Evolutionary conservation across 2,113 vertebrate species (phyloP).

Genomic region (Aptenodytes forsteri): DNA sequence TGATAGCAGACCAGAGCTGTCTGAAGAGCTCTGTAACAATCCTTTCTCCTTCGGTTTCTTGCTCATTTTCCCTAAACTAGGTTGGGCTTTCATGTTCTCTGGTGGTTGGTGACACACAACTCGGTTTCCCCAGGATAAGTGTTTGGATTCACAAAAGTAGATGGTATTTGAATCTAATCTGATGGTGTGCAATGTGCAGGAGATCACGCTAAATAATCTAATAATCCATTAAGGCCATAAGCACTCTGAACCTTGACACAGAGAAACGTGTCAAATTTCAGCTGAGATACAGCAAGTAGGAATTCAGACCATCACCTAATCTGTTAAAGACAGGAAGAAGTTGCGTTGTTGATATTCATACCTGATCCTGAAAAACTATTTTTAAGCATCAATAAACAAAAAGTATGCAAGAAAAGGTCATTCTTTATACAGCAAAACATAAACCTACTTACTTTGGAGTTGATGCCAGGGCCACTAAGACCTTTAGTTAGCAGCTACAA

Average conservation of each 20-base stretch:
- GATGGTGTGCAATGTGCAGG: not conserved
- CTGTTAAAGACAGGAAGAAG: not conserved
- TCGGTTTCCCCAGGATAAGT: not conserved
- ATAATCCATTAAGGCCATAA: not conserved
- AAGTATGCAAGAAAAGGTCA: not conserved
- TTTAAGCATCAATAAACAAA: not conserved
- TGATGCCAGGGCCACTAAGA: not conserved
- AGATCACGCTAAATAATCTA: not conserved
- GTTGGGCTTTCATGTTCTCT: not conserved
- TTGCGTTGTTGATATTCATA: not conserved
- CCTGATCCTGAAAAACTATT: not conserved
- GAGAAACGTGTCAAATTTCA: not conserved
- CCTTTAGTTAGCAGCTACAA: not conserved
- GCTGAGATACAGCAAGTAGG: not conserved
- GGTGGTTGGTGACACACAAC: not conserved
- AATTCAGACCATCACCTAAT: not conserved
- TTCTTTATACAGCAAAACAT: not conserved
- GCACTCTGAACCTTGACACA: not conserved
- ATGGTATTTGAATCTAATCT: not conserved
- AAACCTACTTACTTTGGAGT: not conserved
- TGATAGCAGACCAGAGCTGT: not conserved
- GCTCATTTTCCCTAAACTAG: not conserved
- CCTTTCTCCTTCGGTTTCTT: not conserved
- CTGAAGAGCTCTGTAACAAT: not conserved
- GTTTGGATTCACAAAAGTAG: not conserved